Conservation (phyloP, 1,140 invertebrate genomes). For the Megalonaias nervosa region DNA sequence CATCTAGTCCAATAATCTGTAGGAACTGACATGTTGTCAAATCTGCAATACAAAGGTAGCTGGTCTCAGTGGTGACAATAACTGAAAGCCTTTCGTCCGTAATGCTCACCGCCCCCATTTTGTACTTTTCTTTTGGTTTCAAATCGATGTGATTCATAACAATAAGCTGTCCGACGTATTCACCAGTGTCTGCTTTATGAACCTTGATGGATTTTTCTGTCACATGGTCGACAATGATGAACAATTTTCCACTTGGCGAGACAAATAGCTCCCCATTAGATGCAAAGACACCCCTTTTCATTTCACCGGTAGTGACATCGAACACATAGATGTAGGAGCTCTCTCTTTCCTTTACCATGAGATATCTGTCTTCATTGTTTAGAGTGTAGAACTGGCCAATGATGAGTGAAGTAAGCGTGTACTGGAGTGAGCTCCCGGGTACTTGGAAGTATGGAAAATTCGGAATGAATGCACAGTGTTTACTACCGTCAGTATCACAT, state of each 20-base stretch:
- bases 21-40: constrained; percentile 54
- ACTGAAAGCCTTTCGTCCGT: constrained; percentile 59
- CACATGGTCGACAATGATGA: constrained; percentile 66
- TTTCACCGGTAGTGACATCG: constrained; percentile 60
- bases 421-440: constrained; percentile 64
- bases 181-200: constrained; percentile 60
- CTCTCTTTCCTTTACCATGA: constrained; percentile 56
- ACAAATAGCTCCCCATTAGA: constrained; percentile 65
- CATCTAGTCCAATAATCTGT: constrained; percentile 62
- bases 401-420: constrained; percentile 46
- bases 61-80: constrained; percentile 59
- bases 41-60: constrained; percentile 64
- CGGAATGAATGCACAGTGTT: constrained; percentile 63
- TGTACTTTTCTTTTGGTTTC: constrained; percentile 60
- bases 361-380: constrained; percentile 43
- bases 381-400: constrained; percentile 48
- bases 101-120: constrained; percentile 52
- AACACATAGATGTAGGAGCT: constrained; percentile 52
- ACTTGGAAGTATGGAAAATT: constrained; percentile 64
- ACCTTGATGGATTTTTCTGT: constrained; percentile 66
- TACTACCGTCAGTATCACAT: constrained; percentile 60
- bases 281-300: constrained; percentile 49
- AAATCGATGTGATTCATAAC: constrained; percentile 62
- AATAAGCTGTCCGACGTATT: constrained; percentile 65
- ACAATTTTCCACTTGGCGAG: constrained; percentile 59